Evolutionary conservation across 2,797 vertebrate genomes (phyloP), one percentile per base, ranked within the genome.

Genomic region (Phoebastria nigripes): DNA sequence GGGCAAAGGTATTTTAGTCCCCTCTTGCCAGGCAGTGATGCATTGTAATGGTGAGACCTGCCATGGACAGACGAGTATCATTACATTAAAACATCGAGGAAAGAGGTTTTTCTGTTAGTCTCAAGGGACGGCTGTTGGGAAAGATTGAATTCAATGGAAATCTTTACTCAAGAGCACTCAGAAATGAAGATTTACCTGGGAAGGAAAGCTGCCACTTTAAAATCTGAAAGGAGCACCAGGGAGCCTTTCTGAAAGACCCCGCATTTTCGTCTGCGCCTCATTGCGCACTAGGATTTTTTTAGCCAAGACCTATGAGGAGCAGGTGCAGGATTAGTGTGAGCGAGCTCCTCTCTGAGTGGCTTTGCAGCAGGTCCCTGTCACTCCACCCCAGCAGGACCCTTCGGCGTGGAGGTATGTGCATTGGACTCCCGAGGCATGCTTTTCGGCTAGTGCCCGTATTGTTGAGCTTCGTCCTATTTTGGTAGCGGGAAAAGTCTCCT

Each of bases 301-400:
- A 96, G 93, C 89, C 8, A 22, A 89, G 95, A 92, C 69, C 90
- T 93, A 93, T 83, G 95, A 93, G 93, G 79, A 97, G 92, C 96
- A 97, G 97, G 97, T 97, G 96, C 95, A 96, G 96, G 97, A 97
- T 97, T 97, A 97, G 81, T 12, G 54, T 24, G 69, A 84, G 69
- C 0, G 6, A 87, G 86, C 65, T 74, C 81, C 51, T 55, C 87
- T 79, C 54, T 24, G 86, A 88, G 71, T 15, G 76, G 77, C 84
- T 93, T 66, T 81, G 91, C 94, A 97, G 95, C 87, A 96, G 91
- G 95, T 95, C 73, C 91, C 91, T 97, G 96, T 96, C 96, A 97
- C 95, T 97, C 93, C 89, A 94, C 31, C 55, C 87, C 3, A 37
- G 77, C 84, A 66, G 92, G 66, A 92, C 86, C 89, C 63, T 87